Evolutionary conservation across 2,888 invertebrate species (phyloP), one percentile per base, ranked within the genome.

Genomic region (Zygaena filipendulae): DNA sequence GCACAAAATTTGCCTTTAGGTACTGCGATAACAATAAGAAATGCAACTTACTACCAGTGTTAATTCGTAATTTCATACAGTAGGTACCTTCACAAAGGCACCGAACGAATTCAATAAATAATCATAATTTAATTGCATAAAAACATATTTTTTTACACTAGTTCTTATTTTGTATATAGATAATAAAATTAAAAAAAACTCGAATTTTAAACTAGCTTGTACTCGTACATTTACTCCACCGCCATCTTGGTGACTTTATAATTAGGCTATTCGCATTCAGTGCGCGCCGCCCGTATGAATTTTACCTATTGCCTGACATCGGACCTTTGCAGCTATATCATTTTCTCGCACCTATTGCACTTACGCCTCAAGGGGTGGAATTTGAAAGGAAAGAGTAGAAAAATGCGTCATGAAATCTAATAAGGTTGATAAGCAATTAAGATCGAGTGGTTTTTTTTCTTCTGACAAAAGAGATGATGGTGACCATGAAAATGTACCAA

Each of bases 281-380:
- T 41, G 39, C 54, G 56, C 68, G 62, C 40, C 47, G 45, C 32
- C 50, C 64, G 72, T 75, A 75, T 77, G 77, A 79, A 79, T 79
- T 75, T 62, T 72, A 71, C 74, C 77, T 75, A 79, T 68, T 70
- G 72, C 72, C 77, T 75, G 79, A 75, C 77, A 71, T 74, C 64
- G 72, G 79, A 77, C 79, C 77, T 72, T 54, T 40, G 63, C 36
- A 66, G 72, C 72, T 77, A 77, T 74, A 79, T 77, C 75, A 77
- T 74, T 75, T 58, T 36, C 45, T 69, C 54, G 57, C 72, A 74
- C 74, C 74, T 69, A 66, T 56, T 52, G 50, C 55, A 50, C 59
- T 56, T 52, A 49, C 40, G 42, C 47, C 47, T 42, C 42, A 40
- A 43, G 48, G 56, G 52, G 45, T 37, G 39, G 39, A 38, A 45